Evolutionary conservation across 2,888 invertebrate species (phyloP).

Genomic region (Cheilosia scutellata): DNA sequence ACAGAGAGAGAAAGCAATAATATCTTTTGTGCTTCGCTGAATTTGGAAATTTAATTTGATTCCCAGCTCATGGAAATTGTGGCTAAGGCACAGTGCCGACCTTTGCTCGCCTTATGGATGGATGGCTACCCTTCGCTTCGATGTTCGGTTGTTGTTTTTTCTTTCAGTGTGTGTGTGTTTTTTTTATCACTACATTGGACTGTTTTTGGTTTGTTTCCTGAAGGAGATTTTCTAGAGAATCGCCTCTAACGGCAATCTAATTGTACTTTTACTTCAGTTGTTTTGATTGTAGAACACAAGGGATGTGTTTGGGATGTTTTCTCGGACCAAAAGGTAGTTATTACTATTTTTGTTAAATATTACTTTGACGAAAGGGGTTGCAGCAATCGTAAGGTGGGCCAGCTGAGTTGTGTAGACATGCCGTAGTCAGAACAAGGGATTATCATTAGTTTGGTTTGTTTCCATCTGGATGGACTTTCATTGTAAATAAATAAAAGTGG

Average conservation of each 20-base stretch:
- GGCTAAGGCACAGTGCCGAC: slow-evolving; percentile 39
- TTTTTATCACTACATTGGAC: background rate
- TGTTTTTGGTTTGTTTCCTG: slow-evolving; percentile 33
- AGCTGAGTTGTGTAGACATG: background rate
- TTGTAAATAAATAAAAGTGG: slow-evolving; percentile 59
- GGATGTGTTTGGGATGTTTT: slow-evolving; percentile 47
- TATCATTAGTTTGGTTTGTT: slow-evolving; percentile 51
- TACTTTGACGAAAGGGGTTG: slow-evolving; percentile 45
- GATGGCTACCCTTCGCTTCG: slow-evolving; percentile 39
- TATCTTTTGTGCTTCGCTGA: slow-evolving; percentile 73
- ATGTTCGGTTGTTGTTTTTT: slow-evolving; percentile 61
- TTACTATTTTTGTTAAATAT: slow-evolving; percentile 65
- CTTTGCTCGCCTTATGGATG: slow-evolving; percentile 65
- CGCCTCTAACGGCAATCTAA: slow-evolving; percentile 70
- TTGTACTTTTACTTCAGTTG: slow-evolving; percentile 74
- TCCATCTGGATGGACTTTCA: slow-evolving; percentile 60
- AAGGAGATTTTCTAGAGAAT: slow-evolving; percentile 53
- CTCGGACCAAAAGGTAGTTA: slow-evolving; percentile 52
- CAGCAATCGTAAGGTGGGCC: slow-evolving; percentile 19
- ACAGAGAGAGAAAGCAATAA: slow-evolving; percentile 44
- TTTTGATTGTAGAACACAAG: slow-evolving; percentile 64
- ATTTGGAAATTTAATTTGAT: slow-evolving; percentile 72
- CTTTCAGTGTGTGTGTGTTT: slow-evolving; percentile 19
- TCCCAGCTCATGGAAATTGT: slow-evolving; percentile 50
- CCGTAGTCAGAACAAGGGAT: slow-evolving; percentile 1